phyloP scores from a whole-genome alignment of 2,113 vertebrate genomes.

The Hyperopisus bebe region DNA sequence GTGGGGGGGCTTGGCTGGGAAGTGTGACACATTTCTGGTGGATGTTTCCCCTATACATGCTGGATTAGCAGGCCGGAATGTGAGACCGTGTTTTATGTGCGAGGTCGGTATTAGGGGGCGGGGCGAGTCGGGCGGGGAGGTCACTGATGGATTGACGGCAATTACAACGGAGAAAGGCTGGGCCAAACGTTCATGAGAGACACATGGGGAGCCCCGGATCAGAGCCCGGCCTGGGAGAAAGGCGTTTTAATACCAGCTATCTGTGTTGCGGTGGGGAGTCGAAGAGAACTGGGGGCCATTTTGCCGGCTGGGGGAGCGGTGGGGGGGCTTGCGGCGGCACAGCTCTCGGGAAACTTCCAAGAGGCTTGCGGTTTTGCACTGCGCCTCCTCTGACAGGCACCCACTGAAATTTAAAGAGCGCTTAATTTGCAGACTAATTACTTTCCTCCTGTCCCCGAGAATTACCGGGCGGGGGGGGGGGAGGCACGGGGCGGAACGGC shows the following conservation, averaged over 20 bases:
- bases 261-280: slow-evolving; percentile 31
- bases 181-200: slow-evolving; percentile 28
- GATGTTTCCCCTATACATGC: slow-evolving; percentile 14
- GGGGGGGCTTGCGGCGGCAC: background rate
- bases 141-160: slow-evolving; percentile 16
- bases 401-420: slow-evolving; percentile 22
- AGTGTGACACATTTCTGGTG: background rate
- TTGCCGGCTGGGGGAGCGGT: background rate
- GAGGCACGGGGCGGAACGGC: background rate
- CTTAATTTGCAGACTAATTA: slow-evolving; percentile 28
- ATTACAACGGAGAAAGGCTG: slow-evolving; percentile 24
- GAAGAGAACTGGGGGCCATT: slow-evolving; percentile 6
- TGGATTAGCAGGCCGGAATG: slow-evolving; percentile 20
- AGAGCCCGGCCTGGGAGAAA: slow-evolving; percentile 14
- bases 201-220: slow-evolving; percentile 20
- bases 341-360: slow-evolving; percentile 15
- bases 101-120: slow-evolving; percentile 8
- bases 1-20: background rate
- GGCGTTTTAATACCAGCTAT: slow-evolving; percentile 35
- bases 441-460: background rate
- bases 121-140: background rate
- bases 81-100: slow-evolving; percentile 22
- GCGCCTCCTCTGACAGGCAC: slow-evolving; percentile 25
- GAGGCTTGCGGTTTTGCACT: slow-evolving; percentile 25
- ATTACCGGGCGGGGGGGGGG: background rate